Evolutionary conservation across 2,888 invertebrate genomes (phyloP).

Genomic region (Leptogaster cylindrica): DNA sequence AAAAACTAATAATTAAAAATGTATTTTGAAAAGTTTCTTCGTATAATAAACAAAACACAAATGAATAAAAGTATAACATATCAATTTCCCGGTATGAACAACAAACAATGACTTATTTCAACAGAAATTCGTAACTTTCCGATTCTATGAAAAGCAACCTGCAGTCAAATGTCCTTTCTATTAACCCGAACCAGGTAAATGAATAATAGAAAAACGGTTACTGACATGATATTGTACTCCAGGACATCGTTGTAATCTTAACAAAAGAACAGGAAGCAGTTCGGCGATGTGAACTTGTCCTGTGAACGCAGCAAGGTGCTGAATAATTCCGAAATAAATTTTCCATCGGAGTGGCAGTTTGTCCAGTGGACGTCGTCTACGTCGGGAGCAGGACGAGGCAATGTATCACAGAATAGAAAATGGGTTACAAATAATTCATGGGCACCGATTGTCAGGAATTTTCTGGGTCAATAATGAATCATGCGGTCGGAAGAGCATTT

Average conservation of each 20-base stretch:
- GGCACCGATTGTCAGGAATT: slow-evolving; percentile 42
- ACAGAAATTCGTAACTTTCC: too few relatives aligned
- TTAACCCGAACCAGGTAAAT: slow-evolving; percentile 23
- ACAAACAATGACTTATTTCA: too few relatives aligned
- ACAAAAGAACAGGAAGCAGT: not conserved
- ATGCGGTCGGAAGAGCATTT: slow-evolving; percentile 10
- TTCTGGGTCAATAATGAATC: slow-evolving; percentile 39
- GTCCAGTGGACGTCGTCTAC: slow-evolving; percentile 10
- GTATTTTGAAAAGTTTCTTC: too few relatives aligned
- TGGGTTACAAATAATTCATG: slow-evolving; percentile 45
- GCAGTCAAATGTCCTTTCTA: slow-evolving; percentile 22
- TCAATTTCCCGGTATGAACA: too few relatives aligned
- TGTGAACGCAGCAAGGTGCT: slow-evolving; percentile 13
- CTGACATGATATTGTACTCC: slow-evolving; percentile 16
- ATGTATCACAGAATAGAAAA: slow-evolving; percentile 39
- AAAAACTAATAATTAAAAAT: too few relatives aligned
- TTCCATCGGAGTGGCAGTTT: slow-evolving; percentile 17
- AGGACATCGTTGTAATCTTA: not conserved
- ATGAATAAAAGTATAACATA: too few relatives aligned
- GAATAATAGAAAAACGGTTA: slow-evolving; percentile 38
- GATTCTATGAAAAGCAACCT: slow-evolving; percentile 5
- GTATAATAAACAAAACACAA: too few relatives aligned
- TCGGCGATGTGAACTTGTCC: slow-evolving; percentile 17
- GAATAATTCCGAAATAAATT: slow-evolving; percentile 38
- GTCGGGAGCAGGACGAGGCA: not conserved